Evolutionary conservation across 2,888 invertebrate species (phyloP), one percentile per base, ranked within the genome.

Genomic region (Tineola bisselliella): DNA sequence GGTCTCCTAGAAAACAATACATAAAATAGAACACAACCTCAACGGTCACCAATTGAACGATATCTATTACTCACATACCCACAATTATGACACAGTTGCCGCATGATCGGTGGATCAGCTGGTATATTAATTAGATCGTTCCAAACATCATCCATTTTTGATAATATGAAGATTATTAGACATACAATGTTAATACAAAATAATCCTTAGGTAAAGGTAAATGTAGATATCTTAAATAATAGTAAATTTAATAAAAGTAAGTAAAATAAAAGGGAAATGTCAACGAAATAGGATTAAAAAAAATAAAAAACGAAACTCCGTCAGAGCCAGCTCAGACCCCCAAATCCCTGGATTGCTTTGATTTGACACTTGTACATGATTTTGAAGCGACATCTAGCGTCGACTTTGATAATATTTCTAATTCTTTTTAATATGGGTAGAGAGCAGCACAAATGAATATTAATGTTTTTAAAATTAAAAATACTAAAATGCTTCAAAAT

Each of bases 81-180:
- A 92, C 95, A 95, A 64, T 89, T 88, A 59, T 78, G 70, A 79
- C 95, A 95, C 65, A 91, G 87, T 67, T 91, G 86, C 62, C 95
- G 88, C 89, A 91, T 91, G 64, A 88, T 73, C 13, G 94, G 94
- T 25, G 94, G 94, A 77, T 95, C 95, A 2, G 93, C 90, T 44
- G 91, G 89, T 66, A 95, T 92, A 67, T 90, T 90, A 4, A 91
- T 89, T 61, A 95, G 83, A 75, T 94, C 94, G 67, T 89, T 88
- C 91, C 94, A 92, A 15, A 86, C 90, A 57, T 89, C 87, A 44
- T 84, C 75, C 83, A 84, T 84, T 43, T 18, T 64, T 25, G 25
- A 60, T 15, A 48, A 5, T 31, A 31, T 31, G 10, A 31, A 10
- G n/a, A 31, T 10, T 31, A 31, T 31, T 5, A 10, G 5, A 31